phyloP scores from a whole-genome alignment of 2,113 vertebrate species.

The Bufo gargarizans region DNA sequence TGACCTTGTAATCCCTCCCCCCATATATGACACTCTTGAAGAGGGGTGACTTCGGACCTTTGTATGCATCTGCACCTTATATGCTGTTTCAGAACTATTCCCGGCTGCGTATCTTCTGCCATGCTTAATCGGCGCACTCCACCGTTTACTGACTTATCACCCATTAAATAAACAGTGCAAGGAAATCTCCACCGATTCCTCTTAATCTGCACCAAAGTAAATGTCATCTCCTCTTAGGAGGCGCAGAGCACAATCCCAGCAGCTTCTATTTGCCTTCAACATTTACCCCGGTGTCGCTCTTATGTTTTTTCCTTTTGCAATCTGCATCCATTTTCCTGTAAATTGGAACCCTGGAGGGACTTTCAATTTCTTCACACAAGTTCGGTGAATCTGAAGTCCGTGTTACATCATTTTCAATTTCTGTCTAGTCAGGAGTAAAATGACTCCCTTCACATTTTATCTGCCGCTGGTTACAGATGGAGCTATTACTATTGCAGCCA shows the following conservation, averaged over 20 bases:
- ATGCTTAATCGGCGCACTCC: not conserved
- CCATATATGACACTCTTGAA: not conserved
- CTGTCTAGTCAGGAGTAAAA: constrained; percentile 21
- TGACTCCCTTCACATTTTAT: not conserved
- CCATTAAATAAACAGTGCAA: constrained; percentile 5
- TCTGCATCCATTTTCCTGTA: constrained; percentile 34
- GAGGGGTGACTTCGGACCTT: not conserved
- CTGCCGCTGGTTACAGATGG: not conserved
- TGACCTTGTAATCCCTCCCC: too few relatives aligned
- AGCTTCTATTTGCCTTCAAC: constrained; percentile 10
- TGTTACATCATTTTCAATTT: constrained; percentile 15
- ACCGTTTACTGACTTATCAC: constrained; percentile 5
- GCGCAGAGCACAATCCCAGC: not conserved
- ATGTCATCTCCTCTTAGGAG: not conserved
- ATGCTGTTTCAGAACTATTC: not conserved
- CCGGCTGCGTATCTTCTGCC: not conserved
- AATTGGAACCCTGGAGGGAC: constrained; percentile 30
- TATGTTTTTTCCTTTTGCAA: constrained; percentile 11
- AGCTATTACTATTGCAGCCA: not conserved
- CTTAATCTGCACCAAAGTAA: constrained; percentile 26
- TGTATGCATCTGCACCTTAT: not conserved
- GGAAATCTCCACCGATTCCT: not conserved
- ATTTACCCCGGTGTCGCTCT: constrained; percentile 6
- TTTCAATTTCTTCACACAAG: constrained; percentile 4
- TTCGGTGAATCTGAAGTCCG: constrained; percentile 9